Conservation (phyloP, 2,113 vertebrate species). For the Notarius quadriscutis region DNA sequence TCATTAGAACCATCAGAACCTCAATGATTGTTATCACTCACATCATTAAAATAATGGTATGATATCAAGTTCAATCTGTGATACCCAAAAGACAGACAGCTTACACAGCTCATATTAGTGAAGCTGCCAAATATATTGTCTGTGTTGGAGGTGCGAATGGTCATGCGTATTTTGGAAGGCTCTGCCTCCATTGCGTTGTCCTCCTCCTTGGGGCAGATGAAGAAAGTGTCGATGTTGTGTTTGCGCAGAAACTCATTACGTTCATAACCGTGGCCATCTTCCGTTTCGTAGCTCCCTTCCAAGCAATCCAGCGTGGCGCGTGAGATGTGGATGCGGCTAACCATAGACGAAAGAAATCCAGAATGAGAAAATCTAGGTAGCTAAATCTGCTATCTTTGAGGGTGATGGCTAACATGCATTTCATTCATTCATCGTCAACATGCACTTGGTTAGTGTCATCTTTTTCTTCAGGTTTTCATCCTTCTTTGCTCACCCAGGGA, state of each 20-base stretch:
- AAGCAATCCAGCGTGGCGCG: slow-evolving; percentile 72
- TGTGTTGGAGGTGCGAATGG: slow-evolving; percentile 55
- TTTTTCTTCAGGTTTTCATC: neutral
- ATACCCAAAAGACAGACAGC: slow-evolving; percentile 18
- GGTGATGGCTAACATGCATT: neutral
- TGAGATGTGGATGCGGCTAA: slow-evolving; percentile 76
- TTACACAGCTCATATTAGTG: slow-evolving; percentile 69
- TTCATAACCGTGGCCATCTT: slow-evolving; percentile 69
- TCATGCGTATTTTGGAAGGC: slow-evolving; percentile 55
- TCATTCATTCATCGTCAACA: neutral
- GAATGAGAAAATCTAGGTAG: neutral
- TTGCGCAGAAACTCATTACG: slow-evolving; percentile 70
- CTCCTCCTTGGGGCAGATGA: slow-evolving; percentile 64
- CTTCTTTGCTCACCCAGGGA: slow-evolving; percentile 69
- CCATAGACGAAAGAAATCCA: neutral
- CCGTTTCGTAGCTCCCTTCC: slow-evolving; percentile 69
- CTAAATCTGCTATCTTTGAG: neutral
- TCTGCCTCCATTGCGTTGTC: slow-evolving; percentile 12
- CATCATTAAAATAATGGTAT: neutral
- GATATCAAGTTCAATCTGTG: neutral
- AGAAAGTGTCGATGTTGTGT: slow-evolving; percentile 77
- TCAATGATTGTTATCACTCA: neutral
- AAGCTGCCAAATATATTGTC: slow-evolving; percentile 61
- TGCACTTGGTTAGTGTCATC: neutral
- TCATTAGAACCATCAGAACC: neutral